Conservation (phyloP, 1,140 invertebrate species). For the Aphis craccivora region DNA sequence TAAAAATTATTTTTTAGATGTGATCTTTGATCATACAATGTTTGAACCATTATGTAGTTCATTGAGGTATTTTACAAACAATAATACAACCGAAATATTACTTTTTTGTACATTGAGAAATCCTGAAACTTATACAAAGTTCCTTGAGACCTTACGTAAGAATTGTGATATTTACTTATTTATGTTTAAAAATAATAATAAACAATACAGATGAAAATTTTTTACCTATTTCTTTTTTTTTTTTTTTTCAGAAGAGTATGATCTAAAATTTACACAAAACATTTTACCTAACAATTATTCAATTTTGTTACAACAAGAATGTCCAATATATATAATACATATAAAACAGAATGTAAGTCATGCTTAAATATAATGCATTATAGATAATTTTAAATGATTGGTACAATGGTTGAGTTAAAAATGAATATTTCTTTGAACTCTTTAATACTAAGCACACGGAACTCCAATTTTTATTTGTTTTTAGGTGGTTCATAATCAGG, state of each 20-base stretch:
- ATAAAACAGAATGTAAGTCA: not conserved
- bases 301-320: conserved; percentile 36
- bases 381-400: not conserved
- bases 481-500: not conserved
- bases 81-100: conserved; percentile 28
- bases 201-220: not conserved
- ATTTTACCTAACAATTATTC: conserved; percentile 44
- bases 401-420: not conserved
- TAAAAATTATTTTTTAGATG: conserved; percentile 46
- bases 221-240: conserved; percentile 10
- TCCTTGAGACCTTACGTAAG: conserved; percentile 34
- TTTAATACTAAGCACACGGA: not conserved
- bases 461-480: not conserved
- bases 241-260: conserved; percentile 18
- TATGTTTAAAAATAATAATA: not conserved
- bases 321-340: conserved; percentile 30
- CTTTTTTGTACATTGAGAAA: conserved; percentile 58
- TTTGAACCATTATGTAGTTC: conserved; percentile 45
- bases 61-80: conserved; percentile 23
- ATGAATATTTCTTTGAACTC: not conserved
- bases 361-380: not conserved
- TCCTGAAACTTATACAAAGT: conserved; percentile 28
- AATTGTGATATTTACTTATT: not conserved
- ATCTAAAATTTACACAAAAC: not conserved
- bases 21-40: conserved; percentile 45